phyloP scores from a whole-genome alignment of 2,888 invertebrate genomes.

The Mycogona germanica region DNA sequence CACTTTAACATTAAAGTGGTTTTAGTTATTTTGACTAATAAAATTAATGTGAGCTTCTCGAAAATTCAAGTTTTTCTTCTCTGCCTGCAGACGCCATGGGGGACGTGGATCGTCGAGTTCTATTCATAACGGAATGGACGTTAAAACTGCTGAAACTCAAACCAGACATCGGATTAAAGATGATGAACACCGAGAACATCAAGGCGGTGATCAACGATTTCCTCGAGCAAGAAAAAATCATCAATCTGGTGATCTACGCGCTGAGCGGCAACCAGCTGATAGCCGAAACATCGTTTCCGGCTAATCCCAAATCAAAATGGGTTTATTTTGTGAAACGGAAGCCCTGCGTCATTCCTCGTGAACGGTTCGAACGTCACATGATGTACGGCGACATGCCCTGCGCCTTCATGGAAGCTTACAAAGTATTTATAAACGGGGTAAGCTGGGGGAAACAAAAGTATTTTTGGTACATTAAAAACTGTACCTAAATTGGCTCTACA shows the following conservation, averaged over 20 bases:
- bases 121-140: slow-evolving; percentile 14
- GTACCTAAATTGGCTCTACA: not conserved
- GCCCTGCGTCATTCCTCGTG: not conserved
- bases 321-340: slow-evolving; percentile 13
- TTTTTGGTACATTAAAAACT: not conserved
- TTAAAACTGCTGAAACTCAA: slow-evolving; percentile 4
- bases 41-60: no score
- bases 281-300: slow-evolving; percentile 6
- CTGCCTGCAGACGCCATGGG: not conserved
- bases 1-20: no score
- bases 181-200: slow-evolving; percentile 4
- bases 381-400: slow-evolving; percentile 13
- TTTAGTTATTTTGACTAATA: no score
- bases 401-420: slow-evolving; percentile 5
- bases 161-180: slow-evolving; percentile 13
- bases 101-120: not conserved
- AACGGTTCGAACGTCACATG: not conserved
- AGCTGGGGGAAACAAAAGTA: slow-evolving; percentile 3
- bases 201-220: slow-evolving; percentile 11
- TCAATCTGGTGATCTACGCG: slow-evolving; percentile 1
- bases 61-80: no score
- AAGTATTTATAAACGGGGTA: slow-evolving; percentile 14
- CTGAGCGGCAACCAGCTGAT: slow-evolving; percentile 5
- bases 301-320: slow-evolving; percentile 4
- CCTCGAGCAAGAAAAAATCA: slow-evolving; percentile 1